phyloP scores from a whole-genome alignment of 2,113 vertebrate genomes.

The Tetraodon nigroviridis region DNA sequence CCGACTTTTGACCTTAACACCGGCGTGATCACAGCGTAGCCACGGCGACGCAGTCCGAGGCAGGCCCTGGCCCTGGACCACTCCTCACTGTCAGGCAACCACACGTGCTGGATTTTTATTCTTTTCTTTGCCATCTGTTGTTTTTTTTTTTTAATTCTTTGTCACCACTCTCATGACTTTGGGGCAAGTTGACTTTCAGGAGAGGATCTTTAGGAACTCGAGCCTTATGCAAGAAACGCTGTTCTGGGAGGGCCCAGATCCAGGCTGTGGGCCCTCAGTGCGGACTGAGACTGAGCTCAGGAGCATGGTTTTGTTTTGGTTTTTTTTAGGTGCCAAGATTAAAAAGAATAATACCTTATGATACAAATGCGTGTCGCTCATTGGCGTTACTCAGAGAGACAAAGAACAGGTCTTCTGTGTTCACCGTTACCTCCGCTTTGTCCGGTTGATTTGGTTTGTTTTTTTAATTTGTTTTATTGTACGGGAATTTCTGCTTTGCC shows the following conservation, averaged over 20 bases:
- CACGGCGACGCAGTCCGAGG: constrained; percentile 22
- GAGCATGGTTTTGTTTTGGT: constrained; percentile 63
- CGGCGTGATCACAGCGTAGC: constrained; percentile 22
- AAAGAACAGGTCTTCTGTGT: constrained; percentile 27
- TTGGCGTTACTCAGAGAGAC: constrained; percentile 22
- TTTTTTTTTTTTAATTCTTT: constrained; percentile 18
- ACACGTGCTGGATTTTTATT: constrained; percentile 42
- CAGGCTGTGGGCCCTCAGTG: constrained; percentile 43
- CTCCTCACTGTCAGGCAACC: constrained; percentile 46
- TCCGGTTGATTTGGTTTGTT: constrained; percentile 51
- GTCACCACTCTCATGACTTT: constrained; percentile 30
- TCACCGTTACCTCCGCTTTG: constrained; percentile 60
- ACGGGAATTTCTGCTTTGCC: constrained; percentile 15
- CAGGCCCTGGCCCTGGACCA: constrained; percentile 20
- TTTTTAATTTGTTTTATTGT: constrained; percentile 3
- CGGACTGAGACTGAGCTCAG: constrained; percentile 53
- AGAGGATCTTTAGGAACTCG: constrained; percentile 40
- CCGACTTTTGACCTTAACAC: constrained; percentile 41
- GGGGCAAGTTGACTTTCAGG: constrained; percentile 31
- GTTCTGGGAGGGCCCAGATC: constrained; percentile 38
- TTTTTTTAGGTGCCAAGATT: constrained; percentile 69
- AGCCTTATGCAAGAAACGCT: constrained; percentile 64
- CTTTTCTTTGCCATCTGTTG: constrained; percentile 32
- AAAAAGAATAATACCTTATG: constrained; percentile 28
- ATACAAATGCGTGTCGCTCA: constrained; percentile 24